Base-by-base conservation (phyloP, 2,797 vertebrate species). In the Caiman crocodilus region DNA sequence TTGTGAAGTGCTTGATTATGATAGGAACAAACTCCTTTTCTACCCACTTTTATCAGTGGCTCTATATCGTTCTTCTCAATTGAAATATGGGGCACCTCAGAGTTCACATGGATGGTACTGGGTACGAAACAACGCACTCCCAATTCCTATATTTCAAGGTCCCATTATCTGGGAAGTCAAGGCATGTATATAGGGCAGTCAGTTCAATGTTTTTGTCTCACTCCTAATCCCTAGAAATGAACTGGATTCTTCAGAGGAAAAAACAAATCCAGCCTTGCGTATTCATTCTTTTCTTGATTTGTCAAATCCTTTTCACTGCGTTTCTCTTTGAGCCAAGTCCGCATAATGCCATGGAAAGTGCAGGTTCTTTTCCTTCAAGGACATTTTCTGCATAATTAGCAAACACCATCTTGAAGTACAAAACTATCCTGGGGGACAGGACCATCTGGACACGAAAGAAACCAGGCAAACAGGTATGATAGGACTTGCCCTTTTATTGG, bases 281-380 rank as follows among this genome's bases (percentile, higher is more conserved):
- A 83, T 92, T 92, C 87, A 58, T 95, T 92, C 5, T 67, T 87
- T 90, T 90, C 21, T 21, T 60, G 14, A 30, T 89, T 94, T 95
- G 93, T 56, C 92, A 95, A 78, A 92, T 63, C 28, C 87, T 93
- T 87, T 64, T 90, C 73, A 82, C 90, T 55, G n/a, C 14, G 56
- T 59, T 7, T 81, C 35, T 85, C 60, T 85, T 76, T 80, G 63
- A 84, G 67, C 9, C 67, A 82, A 88, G 58, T 2, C 28, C 90
- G 88, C 67, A 91, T 85, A 86, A 78, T 21, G 21, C 81, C 91
- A 94, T 80, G 93, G 90, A 82, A 96, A 90, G 87, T 91, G 79
- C 88, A 93, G 75, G 82, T 88, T 61, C 92, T 1, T n/a, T 13
- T 92, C n/a, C 61, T 96, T 91, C 67, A 93, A 59, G 95, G 88